Evolutionary conservation across 2,797 vertebrate genomes (phyloP).

Genomic region (Poeciliopsis turneri): DNA sequence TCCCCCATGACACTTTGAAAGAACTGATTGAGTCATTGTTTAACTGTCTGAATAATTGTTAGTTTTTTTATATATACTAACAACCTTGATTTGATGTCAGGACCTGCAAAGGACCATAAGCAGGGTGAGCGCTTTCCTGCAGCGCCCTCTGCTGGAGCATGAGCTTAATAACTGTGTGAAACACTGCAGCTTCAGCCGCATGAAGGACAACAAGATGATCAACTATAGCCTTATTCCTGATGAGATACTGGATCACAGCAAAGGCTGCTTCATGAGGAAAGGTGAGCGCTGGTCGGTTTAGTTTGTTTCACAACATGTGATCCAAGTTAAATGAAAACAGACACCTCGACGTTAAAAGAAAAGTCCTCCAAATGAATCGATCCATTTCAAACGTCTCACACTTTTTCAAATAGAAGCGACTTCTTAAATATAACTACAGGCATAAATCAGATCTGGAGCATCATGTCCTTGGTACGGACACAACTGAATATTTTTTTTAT

Average conservation of each 20-base stretch:
- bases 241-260: constrained; percentile 85
- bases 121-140: constrained; percentile 81
- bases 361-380: background rate
- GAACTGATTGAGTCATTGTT: background rate
- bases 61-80: background rate
- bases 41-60: background rate
- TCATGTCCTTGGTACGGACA: background rate
- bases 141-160: constrained; percentile 66
- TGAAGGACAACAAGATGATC: constrained; percentile 85
- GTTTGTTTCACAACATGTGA: background rate
- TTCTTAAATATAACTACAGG: background rate
- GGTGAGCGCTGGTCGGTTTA: constrained; percentile 66
- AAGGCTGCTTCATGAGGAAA: constrained; percentile 88
- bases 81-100: constrained; percentile 57
- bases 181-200: constrained; percentile 82
- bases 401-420: background rate
- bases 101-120: constrained; percentile 71
- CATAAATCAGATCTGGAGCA: background rate
- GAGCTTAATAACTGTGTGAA: constrained; percentile 72
- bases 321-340: background rate
- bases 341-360: background rate
- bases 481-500: background rate
- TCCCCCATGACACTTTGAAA: background rate
- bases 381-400: background rate
- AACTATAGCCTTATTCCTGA: constrained; percentile 81